A percentile compares a stretch with the other conserved stretches of the same genome.
Conservation (phyloP, 2,113 vertebrate species). For the Parotia lawesii region DNA sequence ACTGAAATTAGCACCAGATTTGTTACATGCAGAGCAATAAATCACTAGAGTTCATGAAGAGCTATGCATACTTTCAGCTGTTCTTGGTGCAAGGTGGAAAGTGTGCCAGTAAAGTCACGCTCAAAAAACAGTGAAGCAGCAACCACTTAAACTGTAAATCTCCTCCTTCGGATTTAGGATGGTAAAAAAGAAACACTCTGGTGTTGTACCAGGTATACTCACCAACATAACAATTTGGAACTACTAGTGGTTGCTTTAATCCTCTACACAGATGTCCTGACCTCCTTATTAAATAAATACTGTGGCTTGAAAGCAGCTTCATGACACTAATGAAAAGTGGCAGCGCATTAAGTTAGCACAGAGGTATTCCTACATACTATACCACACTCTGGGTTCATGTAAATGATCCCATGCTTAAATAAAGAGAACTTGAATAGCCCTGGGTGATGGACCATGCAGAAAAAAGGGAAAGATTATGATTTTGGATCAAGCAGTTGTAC, state of each 20-base stretch:
- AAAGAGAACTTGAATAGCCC: not conserved
- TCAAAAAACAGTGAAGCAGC: not conserved
- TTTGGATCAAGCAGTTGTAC: not conserved
- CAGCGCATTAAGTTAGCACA: not conserved
- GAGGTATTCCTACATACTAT: not conserved
- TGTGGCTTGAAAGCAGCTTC: not conserved
- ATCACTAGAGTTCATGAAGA: not conserved
- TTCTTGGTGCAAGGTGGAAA: not conserved
- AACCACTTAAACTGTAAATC: not conserved
- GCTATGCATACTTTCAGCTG: not conserved
- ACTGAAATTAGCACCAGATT: not conserved
- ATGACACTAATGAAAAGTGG: not conserved
- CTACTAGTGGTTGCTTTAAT: not conserved
- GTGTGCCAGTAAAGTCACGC: fast-evolving
- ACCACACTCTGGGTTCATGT: not conserved
- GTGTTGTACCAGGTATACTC: not conserved
- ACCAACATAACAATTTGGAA: not conserved
- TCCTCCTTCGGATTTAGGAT: not conserved
- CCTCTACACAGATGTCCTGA: not conserved
- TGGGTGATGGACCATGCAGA: not conserved
- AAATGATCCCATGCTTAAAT: not conserved
- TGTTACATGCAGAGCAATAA: not conserved
- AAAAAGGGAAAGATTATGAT: not conserved
- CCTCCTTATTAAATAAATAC: not conserved
- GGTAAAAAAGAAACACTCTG: not conserved